Conservation (phyloP, 2,113 vertebrate species). For the Hepsetus odoe region DNA sequence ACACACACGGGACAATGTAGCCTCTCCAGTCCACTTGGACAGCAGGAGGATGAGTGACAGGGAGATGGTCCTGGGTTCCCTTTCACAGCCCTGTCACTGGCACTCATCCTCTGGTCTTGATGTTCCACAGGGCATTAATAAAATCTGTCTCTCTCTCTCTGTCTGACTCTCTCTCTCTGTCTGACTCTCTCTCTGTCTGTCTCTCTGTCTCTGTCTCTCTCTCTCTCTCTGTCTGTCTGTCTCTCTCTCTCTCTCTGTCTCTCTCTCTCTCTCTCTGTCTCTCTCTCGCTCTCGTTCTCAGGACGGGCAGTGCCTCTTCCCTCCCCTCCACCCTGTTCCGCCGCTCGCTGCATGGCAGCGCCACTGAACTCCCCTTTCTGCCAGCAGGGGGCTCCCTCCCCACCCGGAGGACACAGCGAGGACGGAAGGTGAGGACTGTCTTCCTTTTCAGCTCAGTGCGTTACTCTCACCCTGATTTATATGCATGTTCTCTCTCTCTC, state of each 20-base stretch:
- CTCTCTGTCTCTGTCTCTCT: background rate
- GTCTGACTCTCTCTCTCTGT: too few relatives aligned
- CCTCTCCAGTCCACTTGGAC: too few relatives aligned
- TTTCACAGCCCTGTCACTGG: too few relatives aligned
- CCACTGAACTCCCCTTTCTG: constrained; percentile 85
- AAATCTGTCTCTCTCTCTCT: too few relatives aligned
- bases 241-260: background rate
- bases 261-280: background rate
- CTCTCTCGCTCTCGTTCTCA: background rate
- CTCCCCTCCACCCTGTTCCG: constrained; percentile 60
- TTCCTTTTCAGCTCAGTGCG: background rate
- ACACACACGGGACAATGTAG: too few relatives aligned
- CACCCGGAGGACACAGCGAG: constrained; percentile 74
- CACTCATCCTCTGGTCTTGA: too few relatives aligned
- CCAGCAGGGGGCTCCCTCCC: constrained; percentile 79
- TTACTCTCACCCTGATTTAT: too few relatives aligned
- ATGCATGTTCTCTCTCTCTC: too few relatives aligned
- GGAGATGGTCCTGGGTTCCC: too few relatives aligned
- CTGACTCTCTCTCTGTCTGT: background rate
- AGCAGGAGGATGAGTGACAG: too few relatives aligned
- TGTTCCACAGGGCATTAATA: too few relatives aligned
- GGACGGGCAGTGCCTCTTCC: background rate
- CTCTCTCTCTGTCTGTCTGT: background rate
- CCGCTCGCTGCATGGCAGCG: constrained; percentile 89
- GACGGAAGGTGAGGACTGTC: constrained; percentile 79